Percentiles rank a stretch among this genome's conserved stretches.
phyloP scores from a whole-genome alignment of 2,888 invertebrate genomes.

The Apamea anceps region DNA sequence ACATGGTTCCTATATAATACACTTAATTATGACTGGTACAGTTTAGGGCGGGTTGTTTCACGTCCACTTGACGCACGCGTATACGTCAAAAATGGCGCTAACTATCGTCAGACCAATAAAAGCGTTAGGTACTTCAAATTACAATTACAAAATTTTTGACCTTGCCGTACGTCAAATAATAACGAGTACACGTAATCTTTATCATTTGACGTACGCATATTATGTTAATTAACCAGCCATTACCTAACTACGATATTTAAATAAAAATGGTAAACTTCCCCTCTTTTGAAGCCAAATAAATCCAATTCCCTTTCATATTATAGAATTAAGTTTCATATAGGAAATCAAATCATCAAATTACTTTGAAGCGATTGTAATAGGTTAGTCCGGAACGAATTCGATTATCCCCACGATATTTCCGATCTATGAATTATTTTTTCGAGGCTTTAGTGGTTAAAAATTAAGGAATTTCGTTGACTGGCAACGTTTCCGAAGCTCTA shows the following conservation, averaged over 20 bases:
- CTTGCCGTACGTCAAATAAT: too few relatives aligned
- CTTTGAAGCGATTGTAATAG: neutral
- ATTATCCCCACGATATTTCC: neutral
- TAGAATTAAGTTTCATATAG: neutral
- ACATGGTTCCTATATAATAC: neutral
- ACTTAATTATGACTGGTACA: neutral
- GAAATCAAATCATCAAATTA: neutral
- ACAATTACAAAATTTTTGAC: too few relatives aligned
- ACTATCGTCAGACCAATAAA: too few relatives aligned
- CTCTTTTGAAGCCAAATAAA: neutral
- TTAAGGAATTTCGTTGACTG: conserved; percentile 17
- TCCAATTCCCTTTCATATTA: neutral
- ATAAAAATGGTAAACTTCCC: neutral
- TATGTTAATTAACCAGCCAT: too few relatives aligned
- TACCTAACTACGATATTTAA: neutral
- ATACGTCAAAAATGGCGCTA: too few relatives aligned
- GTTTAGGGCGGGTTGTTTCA: too few relatives aligned
- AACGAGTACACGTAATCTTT: too few relatives aligned
- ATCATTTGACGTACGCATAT: too few relatives aligned
- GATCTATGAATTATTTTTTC: neutral
- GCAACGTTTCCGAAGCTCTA: conserved; percentile 33
- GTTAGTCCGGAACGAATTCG: neutral
- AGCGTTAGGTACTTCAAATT: too few relatives aligned
- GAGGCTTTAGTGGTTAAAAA: conserved; percentile 7
- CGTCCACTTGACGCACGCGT: too few relatives aligned